Conservation (phyloP, 2,113 vertebrate genomes). For the Cacatua alba region DNA sequence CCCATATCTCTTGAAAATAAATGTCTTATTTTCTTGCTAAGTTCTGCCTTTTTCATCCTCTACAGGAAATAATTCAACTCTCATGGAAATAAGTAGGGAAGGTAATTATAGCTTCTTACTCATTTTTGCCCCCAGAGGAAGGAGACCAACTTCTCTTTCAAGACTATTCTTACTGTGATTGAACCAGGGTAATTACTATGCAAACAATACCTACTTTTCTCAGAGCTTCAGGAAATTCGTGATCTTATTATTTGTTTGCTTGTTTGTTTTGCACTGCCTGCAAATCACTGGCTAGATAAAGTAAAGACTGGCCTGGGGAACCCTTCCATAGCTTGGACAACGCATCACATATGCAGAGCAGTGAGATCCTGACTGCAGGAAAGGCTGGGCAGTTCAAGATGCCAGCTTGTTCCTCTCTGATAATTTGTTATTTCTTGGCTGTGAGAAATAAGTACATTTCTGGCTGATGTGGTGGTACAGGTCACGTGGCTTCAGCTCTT, state of each 20-base stretch:
- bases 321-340: neutral
- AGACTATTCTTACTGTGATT: neutral
- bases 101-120: neutral
- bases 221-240: neutral
- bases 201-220: conserved; percentile 19
- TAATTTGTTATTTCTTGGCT: neutral
- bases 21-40: neutral
- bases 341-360: neutral
- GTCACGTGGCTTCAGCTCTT: neutral
- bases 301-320: neutral
- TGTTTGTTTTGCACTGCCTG: neutral
- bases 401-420: neutral
- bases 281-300: neutral
- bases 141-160: conserved; percentile 11
- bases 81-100: conserved; percentile 1
- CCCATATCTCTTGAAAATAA: neutral
- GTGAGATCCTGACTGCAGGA: neutral
- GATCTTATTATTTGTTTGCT: neutral
- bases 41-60: neutral
- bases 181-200: conserved; percentile 4
- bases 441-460: neutral
- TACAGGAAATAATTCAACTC: neutral
- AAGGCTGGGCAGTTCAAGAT: neutral
- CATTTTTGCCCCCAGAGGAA: neutral
- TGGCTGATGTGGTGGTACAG: neutral